These are phyloP conservation scores for Rhynchophorus ferrugineus DNA, from an alignment of 1,140 invertebrate genomes.

Conservation along the genomic window DNA sequence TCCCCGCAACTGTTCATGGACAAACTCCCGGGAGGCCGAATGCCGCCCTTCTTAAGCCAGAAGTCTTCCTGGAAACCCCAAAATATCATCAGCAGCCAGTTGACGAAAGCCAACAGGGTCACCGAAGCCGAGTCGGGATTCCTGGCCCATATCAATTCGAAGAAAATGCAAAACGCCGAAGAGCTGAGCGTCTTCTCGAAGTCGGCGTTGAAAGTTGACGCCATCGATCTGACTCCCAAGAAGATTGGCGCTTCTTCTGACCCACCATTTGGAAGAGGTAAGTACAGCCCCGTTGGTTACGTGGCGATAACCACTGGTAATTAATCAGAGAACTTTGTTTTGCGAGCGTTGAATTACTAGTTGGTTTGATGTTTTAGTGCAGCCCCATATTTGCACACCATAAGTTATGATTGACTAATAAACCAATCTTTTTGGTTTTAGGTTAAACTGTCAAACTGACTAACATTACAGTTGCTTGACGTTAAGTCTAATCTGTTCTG, in stretches of 20 bases:
- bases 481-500: too few species aligned
- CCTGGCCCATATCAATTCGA: slow-evolving; percentile 64
- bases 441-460: too few species aligned
- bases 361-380: too few species aligned
- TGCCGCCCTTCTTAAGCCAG: slow-evolving; percentile 51
- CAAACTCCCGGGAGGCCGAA: slow-evolving; percentile 52
- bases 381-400: too few species aligned
- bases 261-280: slow-evolving; percentile 77
- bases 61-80: slow-evolving; percentile 52
- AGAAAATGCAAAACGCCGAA: slow-evolving; percentile 63
- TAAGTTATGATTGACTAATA: too few species aligned
- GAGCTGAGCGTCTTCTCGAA: slow-evolving; percentile 64
- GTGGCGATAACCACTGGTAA: too few species aligned
- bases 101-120: slow-evolving; percentile 45
- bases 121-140: slow-evolving; percentile 71
- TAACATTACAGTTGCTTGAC: too few species aligned
- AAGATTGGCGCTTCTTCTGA: slow-evolving; percentile 69
- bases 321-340: too few species aligned
- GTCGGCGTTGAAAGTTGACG: slow-evolving; percentile 66
- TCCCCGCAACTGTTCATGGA: slow-evolving; percentile 75
- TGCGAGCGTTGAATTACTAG: too few species aligned
- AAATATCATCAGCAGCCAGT: slow-evolving; percentile 43
- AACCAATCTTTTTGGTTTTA: too few species aligned
- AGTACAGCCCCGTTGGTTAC: too few species aligned
- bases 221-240: slow-evolving; percentile 59